Evolutionary conservation across 2,888 invertebrate species (phyloP).

Genomic region (Luffia ferchaultella): DNA sequence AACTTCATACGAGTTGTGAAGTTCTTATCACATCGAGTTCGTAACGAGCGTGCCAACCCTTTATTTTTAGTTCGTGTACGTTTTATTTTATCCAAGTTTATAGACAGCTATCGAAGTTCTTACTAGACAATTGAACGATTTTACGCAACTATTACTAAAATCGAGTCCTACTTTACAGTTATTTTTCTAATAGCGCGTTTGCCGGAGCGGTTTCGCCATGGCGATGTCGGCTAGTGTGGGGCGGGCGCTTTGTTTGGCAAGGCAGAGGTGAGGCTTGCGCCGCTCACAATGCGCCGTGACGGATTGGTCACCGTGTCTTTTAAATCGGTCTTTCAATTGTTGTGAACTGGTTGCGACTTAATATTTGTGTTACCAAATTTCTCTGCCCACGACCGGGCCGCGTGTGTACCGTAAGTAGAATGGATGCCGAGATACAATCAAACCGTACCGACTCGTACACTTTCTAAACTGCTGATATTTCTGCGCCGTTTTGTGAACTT

Average conservation of each 20-base stretch:
- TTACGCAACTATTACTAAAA: neutral
- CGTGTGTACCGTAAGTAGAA: constrained; percentile 42
- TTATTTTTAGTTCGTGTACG: no score
- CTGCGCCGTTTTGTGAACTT: neutral
- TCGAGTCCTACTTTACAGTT: neutral
- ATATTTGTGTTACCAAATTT: constrained; percentile 45
- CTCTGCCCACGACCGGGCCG: constrained; percentile 39
- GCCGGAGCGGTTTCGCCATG: neutral
- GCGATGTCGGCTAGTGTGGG: neutral
- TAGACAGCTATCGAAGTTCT: no score
- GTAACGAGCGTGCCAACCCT: no score
- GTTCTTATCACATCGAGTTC: no score
- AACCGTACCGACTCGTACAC: constrained; percentile 33
- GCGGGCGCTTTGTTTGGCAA: neutral
- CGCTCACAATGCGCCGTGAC: constrained; percentile 28
- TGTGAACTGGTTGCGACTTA: constrained; percentile 39
- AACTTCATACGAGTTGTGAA: no score
- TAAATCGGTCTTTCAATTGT: constrained; percentile 40
- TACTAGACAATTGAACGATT: neutral
- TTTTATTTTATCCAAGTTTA: no score
- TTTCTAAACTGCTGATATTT: constrained; percentile 33
- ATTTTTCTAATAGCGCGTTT: neutral
- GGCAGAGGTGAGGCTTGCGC: neutral
- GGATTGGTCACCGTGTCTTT: constrained; percentile 37
- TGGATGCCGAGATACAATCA: constrained; percentile 44